Evolutionary conservation across 2,888 invertebrate genomes (phyloP), one percentile per base, ranked within the genome.

Genomic region (Tipula vernalis): DNA sequence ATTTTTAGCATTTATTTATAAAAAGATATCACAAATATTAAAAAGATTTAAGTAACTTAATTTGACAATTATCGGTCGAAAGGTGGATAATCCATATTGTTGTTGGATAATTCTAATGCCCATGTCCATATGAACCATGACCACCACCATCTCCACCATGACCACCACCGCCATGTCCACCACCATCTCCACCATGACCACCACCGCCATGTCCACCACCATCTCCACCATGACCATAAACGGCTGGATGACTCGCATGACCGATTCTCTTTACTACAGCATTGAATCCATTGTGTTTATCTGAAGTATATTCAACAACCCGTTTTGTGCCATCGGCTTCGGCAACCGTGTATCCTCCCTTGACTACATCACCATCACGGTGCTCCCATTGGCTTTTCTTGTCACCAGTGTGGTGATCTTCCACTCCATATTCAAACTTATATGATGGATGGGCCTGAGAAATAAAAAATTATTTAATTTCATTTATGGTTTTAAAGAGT

Each of bases 341-440:
- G 87, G 91, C 90, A 10, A 92, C 87, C n/a, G 90, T 89, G 88
- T 91, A 91, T 8, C 71, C 87, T 0, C 87, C 87, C 87, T 91
- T 91, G 18, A 92, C 92, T 86, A 89, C 88, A 88, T 92, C 91
- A 0, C 92, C 92, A 87, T 91, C 90, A 39, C 92, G 90, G 87
- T 90, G 90, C 88, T 92, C 92, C 87, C 89, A 89, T 86, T 90
- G 90, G 87, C 89, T 89, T 87, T 90, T 90, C 86, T 90, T 89
- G 87, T 90, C 90, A 15, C 90, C 90, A 42, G 90, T 90, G 85
- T 90, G 90, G 13, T 89, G 89, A 86, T 90, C 90, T 86, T 90
- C 89, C 12, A 90, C 90, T 41, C 90, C 90, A 87, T 90, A 90
- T 87, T 90, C 89, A 88, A 89, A 90, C 36, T 89, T 88, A 87